Conservation (phyloP, 2,888 invertebrate genomes). For the Himalopsyche japonica region DNA sequence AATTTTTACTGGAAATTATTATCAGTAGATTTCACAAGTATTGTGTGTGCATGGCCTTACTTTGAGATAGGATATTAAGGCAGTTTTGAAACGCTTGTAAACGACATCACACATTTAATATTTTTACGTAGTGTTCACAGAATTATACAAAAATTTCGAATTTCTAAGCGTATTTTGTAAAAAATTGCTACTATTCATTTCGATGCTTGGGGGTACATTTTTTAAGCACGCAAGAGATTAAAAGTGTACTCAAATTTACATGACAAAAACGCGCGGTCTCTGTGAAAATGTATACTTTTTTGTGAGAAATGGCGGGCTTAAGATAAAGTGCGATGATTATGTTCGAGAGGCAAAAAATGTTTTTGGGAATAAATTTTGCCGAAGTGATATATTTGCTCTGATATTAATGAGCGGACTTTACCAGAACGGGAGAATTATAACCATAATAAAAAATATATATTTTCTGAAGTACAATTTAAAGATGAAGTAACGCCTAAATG, state of each 20-base stretch:
- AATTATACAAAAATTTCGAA: too few relatives aligned
- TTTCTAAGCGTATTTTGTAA: background rate
- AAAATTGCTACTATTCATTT: background rate
- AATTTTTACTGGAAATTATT: too few relatives aligned
- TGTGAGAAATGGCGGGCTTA: background rate
- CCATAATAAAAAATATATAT: background rate
- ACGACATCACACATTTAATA: too few relatives aligned
- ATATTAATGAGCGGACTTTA: background rate
- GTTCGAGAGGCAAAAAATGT: background rate
- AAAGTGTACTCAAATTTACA: background rate
- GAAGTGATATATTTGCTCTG: background rate
- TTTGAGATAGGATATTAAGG: too few relatives aligned
- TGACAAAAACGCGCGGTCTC: background rate
- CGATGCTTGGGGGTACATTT: background rate
- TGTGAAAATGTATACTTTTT: background rate
- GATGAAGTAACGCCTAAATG: background rate
- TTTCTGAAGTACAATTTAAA: background rate
- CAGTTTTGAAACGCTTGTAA: too few relatives aligned
- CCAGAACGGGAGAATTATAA: background rate
- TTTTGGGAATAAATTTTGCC: background rate
- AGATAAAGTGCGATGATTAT: constrained; percentile 1
- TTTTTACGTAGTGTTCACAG: too few relatives aligned
- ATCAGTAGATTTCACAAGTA: too few relatives aligned
- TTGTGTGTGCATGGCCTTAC: too few relatives aligned
- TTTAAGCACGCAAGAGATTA: background rate